Evolutionary conservation across 2,888 invertebrate species (phyloP).

Genomic region (Halictus quadricinctus): DNA sequence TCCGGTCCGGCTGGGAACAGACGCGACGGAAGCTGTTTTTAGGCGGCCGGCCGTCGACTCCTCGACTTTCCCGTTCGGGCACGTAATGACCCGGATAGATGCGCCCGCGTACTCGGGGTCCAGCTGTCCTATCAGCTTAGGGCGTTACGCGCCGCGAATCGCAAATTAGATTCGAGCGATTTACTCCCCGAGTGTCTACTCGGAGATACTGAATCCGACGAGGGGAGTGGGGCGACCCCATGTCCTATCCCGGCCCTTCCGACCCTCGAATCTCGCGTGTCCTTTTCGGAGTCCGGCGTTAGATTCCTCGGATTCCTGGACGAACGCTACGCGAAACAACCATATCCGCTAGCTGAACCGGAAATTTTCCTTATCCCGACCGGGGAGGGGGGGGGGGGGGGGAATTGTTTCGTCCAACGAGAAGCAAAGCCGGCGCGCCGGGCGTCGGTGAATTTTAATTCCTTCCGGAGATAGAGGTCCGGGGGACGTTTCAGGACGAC

Average conservation of each 20-base stretch:
- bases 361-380: slow-evolving; percentile 37
- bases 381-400: background rate
- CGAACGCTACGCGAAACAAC: slow-evolving; percentile 3
- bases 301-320: slow-evolving; percentile 48
- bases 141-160: slow-evolving; percentile 53
- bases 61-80: slow-evolving; percentile 28
- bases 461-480: background rate
- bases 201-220: slow-evolving; percentile 16
- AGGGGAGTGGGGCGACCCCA: background rate
- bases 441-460: slow-evolving; percentile 10
- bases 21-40: slow-evolving; percentile 45
- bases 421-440: background rate
- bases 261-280: background rate
- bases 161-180: slow-evolving; percentile 62
- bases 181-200: slow-evolving; percentile 35
- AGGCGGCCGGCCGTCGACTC: slow-evolving; percentile 13
- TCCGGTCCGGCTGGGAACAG: slow-evolving; percentile 12
- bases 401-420: slow-evolving; percentile 20
- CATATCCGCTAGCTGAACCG: slow-evolving; percentile 19
- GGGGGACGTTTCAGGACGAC: background rate
- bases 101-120: slow-evolving; percentile 19
- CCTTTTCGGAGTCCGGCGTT: slow-evolving; percentile 17
- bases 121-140: slow-evolving; percentile 34
- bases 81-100: slow-evolving; percentile 50
- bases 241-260: background rate